A percentile compares a stretch with the other conserved stretches of the same genome.
Conservation (phyloP, 2,113 vertebrate species). For the Elephantulus edwardii region DNA sequence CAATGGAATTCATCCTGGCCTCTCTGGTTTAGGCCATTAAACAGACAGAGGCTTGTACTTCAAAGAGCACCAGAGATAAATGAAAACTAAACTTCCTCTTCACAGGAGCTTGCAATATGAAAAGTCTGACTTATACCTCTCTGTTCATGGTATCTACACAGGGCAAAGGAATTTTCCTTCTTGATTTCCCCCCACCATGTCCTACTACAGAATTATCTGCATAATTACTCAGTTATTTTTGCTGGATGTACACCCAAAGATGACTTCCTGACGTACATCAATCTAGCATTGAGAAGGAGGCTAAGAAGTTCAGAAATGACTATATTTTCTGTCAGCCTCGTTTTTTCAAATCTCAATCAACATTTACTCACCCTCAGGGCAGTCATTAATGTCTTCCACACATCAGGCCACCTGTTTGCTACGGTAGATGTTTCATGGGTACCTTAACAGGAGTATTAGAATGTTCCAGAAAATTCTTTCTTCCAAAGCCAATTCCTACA, state of each 20-base stretch:
- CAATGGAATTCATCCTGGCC: slow-evolving; percentile 45
- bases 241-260: background rate
- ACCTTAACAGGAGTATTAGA: background rate
- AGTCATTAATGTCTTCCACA: background rate
- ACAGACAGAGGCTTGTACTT: slow-evolving; percentile 67
- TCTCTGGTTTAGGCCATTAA: slow-evolving; percentile 56
- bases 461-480: slow-evolving; percentile 11
- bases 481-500: background rate
- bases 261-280: background rate
- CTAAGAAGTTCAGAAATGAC: background rate
- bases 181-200: background rate
- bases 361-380: no score
- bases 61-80: slow-evolving; percentile 57
- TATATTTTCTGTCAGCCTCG: background rate
- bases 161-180: background rate
- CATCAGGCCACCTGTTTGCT: background rate
- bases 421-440: background rate
- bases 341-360: background rate
- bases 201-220: background rate
- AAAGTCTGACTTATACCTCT: slow-evolving; percentile 1
- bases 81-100: slow-evolving; percentile 7
- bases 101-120: background rate
- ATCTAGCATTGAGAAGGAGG: background rate
- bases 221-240: background rate
- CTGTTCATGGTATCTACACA: background rate